Evolutionary conservation across 1,140 invertebrate genomes (phyloP), one percentile per base, ranked within the genome.

Genomic region (Oreohelix idahoensis): DNA sequence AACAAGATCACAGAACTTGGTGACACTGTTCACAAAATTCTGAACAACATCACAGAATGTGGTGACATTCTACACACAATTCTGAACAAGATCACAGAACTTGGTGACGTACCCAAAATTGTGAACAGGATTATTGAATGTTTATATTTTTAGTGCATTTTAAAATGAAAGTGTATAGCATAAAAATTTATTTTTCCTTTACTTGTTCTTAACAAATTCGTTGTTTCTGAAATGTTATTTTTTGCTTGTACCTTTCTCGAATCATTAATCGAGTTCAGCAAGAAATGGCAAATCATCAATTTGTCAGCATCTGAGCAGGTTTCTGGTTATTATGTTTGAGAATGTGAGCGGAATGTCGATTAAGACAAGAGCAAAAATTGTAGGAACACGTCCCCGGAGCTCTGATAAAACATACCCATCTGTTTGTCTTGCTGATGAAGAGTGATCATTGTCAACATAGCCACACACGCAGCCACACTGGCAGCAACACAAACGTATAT

Each of bases 321-420:
- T 23, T 10, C 26, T n/a, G 5, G 53, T 58, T 58, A n/a, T n/a
- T 23, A 15, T 58, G 53, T 58, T 58, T 58, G 53, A 10, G 53
- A 15, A 58, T 58, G 53, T 58, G 53, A 58, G 53, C 17, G 53
- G 53, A 58, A 58, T 58, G 53, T 58, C 53, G 53, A 58, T 58
- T 58, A 58, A 58, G 53, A n/a, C 53, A 58, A 20, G 53, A n/a
- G 4, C 23, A 20, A 23, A 20, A 58, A 20, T 58, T 58, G 53
- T 58, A 58, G 26, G 53, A 58, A 58, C 53, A 58, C 53, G 53
- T 2, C 53, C 53, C 53, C 26, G 53, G 10, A 58, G 20, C 53
- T 23, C 17, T 11, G 53, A 58, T 58, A 23, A 58, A 58, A 58
- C 53, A 58, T 23, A n/a, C 4, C 4, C 53, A 58, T 58, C 53